Conservation (phyloP, 2,797 vertebrate species). For the Cephalopachus bancanus region DNA sequence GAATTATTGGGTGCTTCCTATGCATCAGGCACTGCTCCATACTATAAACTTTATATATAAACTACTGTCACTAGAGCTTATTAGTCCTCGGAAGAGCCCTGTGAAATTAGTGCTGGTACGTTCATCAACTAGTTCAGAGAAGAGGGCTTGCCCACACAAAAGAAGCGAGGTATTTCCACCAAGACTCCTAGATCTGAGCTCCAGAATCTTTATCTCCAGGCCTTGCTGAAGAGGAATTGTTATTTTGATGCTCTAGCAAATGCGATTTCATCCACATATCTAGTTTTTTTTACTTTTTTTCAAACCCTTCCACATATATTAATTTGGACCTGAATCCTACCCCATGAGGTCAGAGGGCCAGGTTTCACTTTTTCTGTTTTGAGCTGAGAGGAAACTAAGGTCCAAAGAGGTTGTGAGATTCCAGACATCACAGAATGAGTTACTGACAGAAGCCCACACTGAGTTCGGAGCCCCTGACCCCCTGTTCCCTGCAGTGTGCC, state of each 20-base stretch:
- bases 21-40: neutral
- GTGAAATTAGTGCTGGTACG: neutral
- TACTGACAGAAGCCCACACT: neutral
- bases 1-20: neutral
- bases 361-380: constrained; percentile 38
- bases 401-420: neutral
- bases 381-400: neutral
- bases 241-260: neutral
- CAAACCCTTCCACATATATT: neutral
- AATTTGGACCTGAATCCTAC: neutral
- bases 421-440: neutral
- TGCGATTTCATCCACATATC: neutral
- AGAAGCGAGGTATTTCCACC: neutral
- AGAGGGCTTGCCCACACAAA: neutral
- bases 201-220: neutral
- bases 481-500: neutral
- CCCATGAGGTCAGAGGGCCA: neutral
- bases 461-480: neutral
- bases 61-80: neutral
- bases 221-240: neutral
- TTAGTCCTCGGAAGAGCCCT: neutral
- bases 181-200: neutral
- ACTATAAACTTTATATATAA: neutral
- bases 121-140: neutral
- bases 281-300: neutral